Evolutionary conservation across 2,797 vertebrate species (phyloP), one percentile per base, ranked within the genome.

Genomic region (Antrozous pallidus): DNA sequence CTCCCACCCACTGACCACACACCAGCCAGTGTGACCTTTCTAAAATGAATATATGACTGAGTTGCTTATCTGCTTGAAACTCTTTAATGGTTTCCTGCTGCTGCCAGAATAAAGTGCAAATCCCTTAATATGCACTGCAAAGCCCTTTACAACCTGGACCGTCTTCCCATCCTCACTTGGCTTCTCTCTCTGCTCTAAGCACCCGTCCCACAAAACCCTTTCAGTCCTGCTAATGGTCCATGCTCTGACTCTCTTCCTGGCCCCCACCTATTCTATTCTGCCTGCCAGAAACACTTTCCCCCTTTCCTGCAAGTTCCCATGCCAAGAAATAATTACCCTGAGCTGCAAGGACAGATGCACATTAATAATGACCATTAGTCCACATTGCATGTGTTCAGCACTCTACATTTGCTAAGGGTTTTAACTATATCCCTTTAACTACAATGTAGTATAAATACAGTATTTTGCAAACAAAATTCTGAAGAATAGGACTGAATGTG

Each of bases 401-500:
- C 20, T 88, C 54, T 54, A 0, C 11, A 24, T 78, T 20, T 47
- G 10, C 45, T 45, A 71, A 61, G 7, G 63, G 28, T 51, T 58
- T 80, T 36, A 78, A n/a, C 20, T 45, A 17, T 31, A 38, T 16
- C 11, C 26, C 73, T 75, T 2, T 70, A 77, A 71, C 33, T 58
- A 54, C 28, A 54, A 84, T 54, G 20, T 18, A 31, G 51, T 12
- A 31, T 40, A 79, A 16, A 40, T 40, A 36, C 7, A 2, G 42
- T 20, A 85, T 47, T 80, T 84, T 81, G 36, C 67, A 81, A 58
- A 90, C 67, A 80, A 75, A 95, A 40, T 77, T 81, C 78, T 54
- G n/a, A 87, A 81, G 61, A 80, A 45, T 2, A 49, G 36, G 33
- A 56, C 38, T 45, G 80, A 58, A 85, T 89, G 83, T 90, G 70